phyloP scores from a whole-genome alignment of 2,113 vertebrate species.

The Chrysemys picta region DNA sequence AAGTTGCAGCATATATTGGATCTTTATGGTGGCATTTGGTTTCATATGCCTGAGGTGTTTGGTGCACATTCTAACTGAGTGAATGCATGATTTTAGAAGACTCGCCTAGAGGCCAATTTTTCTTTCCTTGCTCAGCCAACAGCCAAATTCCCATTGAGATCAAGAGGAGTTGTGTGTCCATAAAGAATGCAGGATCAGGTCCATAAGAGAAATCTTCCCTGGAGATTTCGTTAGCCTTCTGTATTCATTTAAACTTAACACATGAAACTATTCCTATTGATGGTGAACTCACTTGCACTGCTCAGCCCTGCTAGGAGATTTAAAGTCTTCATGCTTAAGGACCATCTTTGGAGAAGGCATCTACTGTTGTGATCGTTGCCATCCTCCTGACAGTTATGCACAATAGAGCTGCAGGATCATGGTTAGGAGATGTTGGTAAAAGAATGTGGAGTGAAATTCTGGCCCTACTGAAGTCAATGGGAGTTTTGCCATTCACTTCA shows the following conservation, averaged over 20 bases:
- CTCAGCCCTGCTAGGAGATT: slow-evolving; percentile 28
- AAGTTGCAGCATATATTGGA: neutral
- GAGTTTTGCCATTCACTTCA: no score
- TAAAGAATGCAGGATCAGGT: neutral
- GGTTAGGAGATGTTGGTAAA: neutral
- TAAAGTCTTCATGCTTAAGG: neutral
- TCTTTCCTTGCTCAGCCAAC: neutral
- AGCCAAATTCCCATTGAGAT: neutral
- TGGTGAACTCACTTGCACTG: neutral
- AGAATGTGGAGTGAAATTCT: slow-evolving; percentile 7
- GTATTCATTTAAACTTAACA: neutral
- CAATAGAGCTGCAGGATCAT: neutral
- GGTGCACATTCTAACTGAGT: neutral
- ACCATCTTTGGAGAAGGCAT: slow-evolving; percentile 17
- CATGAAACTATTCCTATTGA: neutral
- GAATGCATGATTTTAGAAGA: neutral
- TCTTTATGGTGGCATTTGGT: neutral
- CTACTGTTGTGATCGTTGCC: neutral
- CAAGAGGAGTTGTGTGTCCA: neutral
- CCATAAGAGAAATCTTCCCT: neutral
- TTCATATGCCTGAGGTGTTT: neutral
- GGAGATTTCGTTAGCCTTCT: neutral
- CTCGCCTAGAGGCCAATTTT: neutral
- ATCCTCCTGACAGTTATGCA: slow-evolving; percentile 7
- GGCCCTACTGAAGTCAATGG: neutral